phyloP scores from a whole-genome alignment of 2,888 invertebrate species.

The Hydriomena furcata region DNA sequence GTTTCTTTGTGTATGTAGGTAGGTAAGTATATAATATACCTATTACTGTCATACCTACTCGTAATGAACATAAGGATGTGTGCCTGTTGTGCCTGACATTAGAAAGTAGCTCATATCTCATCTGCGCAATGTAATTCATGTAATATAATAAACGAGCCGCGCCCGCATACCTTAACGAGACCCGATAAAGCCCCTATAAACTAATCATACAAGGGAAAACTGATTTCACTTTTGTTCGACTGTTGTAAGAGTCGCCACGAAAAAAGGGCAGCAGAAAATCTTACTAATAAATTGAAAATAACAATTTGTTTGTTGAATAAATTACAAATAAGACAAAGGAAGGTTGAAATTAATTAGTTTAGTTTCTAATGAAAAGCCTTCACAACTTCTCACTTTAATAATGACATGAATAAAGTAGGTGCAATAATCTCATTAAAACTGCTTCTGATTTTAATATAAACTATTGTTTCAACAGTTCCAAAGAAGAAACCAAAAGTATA shows the following conservation, averaged over 20 bases:
- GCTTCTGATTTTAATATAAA: conserved; percentile 10
- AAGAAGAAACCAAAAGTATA: conserved; percentile 69
- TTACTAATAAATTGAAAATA: too few relatives aligned
- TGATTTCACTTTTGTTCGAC: conserved; percentile 69
- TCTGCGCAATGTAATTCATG: conserved; percentile 43
- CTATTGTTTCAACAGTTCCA: conserved; percentile 48
- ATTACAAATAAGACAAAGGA: too few relatives aligned
- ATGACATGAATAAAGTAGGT: neutral
- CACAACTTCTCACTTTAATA: conserved; percentile 18
- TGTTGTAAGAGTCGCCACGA: too few relatives aligned
- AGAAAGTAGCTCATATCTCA: conserved; percentile 51
- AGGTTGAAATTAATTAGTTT: neutral
- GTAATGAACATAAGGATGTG: conserved; percentile 25
- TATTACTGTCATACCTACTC: conserved; percentile 20
- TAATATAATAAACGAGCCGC: conserved; percentile 44
- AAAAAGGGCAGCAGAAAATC: too few relatives aligned
- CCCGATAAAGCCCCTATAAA: conserved; percentile 67
- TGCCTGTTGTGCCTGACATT: conserved; percentile 28
- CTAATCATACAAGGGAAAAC: conserved; percentile 48
- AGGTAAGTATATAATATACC: too few relatives aligned
- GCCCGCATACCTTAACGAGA: conserved; percentile 62
- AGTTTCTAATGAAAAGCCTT: conserved; percentile 3
- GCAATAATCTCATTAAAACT: conserved; percentile 21
- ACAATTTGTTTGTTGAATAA: too few relatives aligned
- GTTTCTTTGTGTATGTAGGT: too few relatives aligned